Percentiles rank a stretch among this genome's conserved stretches.
Evolutionary conservation across 2,113 vertebrate species (phyloP).

Genomic region (Erythrocercus mccallii): DNA sequence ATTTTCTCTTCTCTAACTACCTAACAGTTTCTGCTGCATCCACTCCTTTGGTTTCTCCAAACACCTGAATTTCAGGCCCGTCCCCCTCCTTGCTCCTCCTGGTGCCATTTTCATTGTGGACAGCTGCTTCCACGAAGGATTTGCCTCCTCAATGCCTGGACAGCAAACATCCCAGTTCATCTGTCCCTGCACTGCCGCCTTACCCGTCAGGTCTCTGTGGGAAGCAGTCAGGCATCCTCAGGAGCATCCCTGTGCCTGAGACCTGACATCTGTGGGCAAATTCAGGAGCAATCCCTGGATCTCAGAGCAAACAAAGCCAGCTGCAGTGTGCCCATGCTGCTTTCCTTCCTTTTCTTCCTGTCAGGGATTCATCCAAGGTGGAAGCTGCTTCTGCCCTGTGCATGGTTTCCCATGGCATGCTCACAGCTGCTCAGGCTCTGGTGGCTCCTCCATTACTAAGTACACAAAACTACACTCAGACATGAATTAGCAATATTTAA

Average conservation of each 20-base stretch:
- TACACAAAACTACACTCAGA: not conserved
- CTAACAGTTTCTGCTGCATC: not conserved
- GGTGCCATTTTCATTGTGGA: not conserved
- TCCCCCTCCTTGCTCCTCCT: not conserved
- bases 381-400: not conserved
- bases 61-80: not conserved
- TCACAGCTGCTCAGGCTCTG: not conserved
- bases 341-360: not conserved
- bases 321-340: not conserved
- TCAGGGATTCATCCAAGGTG: not conserved
- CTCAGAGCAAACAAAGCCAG: not conserved
- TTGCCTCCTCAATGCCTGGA: not conserved
- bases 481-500: not conserved
- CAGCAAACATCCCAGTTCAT: not conserved
- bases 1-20: not conserved
- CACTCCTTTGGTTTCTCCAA: not conserved
- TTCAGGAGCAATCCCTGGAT: not conserved
- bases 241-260: not conserved
- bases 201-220: accelerated
- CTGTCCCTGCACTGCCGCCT: not conserved
- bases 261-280: accelerated
- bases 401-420: accelerated
- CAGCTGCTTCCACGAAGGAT: not conserved
- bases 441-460: not conserved
- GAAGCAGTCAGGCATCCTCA: not conserved